These are phyloP conservation scores for Volucella bombylans DNA, from an alignment of 2,888 invertebrate genomes.

Conservation along the genomic window DNA sequence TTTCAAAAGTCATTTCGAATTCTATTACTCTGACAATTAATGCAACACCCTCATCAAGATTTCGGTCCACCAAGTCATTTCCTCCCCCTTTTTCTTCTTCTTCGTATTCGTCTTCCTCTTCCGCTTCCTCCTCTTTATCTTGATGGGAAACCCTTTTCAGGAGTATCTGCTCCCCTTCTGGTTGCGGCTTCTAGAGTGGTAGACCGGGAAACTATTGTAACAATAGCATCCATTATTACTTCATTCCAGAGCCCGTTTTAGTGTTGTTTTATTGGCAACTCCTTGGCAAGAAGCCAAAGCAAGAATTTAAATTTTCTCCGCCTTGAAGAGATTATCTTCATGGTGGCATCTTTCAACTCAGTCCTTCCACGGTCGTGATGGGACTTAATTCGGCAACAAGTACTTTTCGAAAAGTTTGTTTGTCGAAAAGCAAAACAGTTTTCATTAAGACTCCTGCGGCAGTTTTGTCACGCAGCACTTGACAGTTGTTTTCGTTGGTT, in stretches of 20 bases:
- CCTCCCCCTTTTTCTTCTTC: background rate
- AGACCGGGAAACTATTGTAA: slow-evolving; percentile 64
- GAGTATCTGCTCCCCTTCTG: background rate
- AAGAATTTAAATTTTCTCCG: slow-evolving; percentile 68
- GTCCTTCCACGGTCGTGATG: slow-evolving; percentile 32
- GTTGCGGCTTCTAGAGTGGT: slow-evolving; percentile 31
- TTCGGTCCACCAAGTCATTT: slow-evolving; percentile 55
- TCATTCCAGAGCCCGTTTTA: slow-evolving; percentile 63
- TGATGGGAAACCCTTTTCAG: slow-evolving; percentile 1
- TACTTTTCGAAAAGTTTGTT: slow-evolving; percentile 58
- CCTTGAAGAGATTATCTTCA: slow-evolving; percentile 53
- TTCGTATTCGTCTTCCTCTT: no score
- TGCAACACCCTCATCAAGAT: slow-evolving; percentile 72
- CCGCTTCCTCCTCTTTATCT: background rate
- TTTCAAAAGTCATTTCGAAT: slow-evolving; percentile 60
- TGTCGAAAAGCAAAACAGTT: slow-evolving; percentile 70
- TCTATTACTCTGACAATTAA: slow-evolving; percentile 71
- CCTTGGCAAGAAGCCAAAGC: slow-evolving; percentile 54
- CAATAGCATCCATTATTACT: slow-evolving; percentile 70
- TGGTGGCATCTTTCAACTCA: slow-evolving; percentile 17
- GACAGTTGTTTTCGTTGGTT: slow-evolving; percentile 37
- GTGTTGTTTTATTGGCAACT: slow-evolving; percentile 65
- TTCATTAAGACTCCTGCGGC: slow-evolving; percentile 72
- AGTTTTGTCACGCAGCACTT: slow-evolving; percentile 61
- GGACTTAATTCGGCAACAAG: slow-evolving; percentile 72